Base-by-base conservation (phyloP, 2,797 vertebrate genomes). In the Sebastes taczanowskii region DNA sequence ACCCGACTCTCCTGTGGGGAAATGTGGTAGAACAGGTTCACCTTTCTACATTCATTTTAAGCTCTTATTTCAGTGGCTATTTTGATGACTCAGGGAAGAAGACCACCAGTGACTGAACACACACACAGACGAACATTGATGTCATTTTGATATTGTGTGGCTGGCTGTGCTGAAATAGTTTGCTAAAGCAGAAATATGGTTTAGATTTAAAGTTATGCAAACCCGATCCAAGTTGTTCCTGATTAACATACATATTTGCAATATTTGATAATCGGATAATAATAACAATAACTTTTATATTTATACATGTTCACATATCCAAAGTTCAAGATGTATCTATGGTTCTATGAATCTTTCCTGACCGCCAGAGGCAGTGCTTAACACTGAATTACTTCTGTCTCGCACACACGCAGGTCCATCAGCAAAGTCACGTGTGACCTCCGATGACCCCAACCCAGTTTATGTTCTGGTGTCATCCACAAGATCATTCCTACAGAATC, bases 51-150 rank as follows among this genome's bases (percentile, higher is more conserved):
- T 77, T 64, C 56, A 46, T 71, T 76, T 55, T 25, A 18, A 80
- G 78, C 88, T 82, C 68, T 70, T 77, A 71, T 84, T 88, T 71
- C 18, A 74, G n/a, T 53, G 46, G 35, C 69, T 78, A 46, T 84
- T 89, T 65, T 85, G 85, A 91, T 86, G 89, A 86, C 59, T 78
- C 74, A 32, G 83, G 56, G 66, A 76, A 76, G 38, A 63, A n/a
- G 23, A 80, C 66, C 63, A 42, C 53, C 29, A 25, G 11, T 32
- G 52, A 63, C 60, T 81, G 13, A 78, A 75, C 64, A 69, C 52
- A 69, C 46, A 80, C 20, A 34, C 42, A 71, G n/a, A 22, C 3
- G 2, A 29, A 53, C n/a, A 38, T 6, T 73, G 42, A 63, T 80
- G 61, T 18, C 64, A 6, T 72, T 84, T 73, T 81, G 64, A 86